Conservation (phyloP, 2,113 vertebrate genomes). For the Rattus rattus region DNA sequence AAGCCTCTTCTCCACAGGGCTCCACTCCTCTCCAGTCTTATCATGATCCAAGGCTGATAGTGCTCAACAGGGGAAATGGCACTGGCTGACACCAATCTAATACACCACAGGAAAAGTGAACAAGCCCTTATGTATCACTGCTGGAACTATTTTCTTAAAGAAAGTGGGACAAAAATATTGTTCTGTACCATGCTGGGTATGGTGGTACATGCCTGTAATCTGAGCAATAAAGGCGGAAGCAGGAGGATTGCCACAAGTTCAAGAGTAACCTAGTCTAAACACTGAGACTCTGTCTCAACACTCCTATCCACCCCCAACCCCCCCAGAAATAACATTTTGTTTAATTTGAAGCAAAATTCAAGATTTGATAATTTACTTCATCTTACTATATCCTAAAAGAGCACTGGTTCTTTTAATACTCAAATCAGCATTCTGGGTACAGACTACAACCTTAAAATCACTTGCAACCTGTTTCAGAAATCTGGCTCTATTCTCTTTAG, state of each 20-base stretch:
- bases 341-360: neutral
- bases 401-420: neutral
- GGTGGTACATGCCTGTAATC: neutral
- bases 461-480: neutral
- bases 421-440: neutral
- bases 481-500: neutral
- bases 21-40: constrained; percentile 1
- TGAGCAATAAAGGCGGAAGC: neutral
- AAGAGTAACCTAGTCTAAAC: too few relatives aligned
- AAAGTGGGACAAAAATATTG: neutral
- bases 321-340: neutral
- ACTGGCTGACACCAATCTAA: neutral
- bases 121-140: neutral
- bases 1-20: neutral
- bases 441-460: neutral
- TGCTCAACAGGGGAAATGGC: neutral
- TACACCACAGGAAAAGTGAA: neutral
- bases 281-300: neutral
- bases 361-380: neutral
- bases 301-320: neutral
- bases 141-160: neutral
- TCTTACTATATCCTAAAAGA: neutral
- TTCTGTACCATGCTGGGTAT: neutral
- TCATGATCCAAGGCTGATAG: neutral
- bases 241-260: neutral